Base-by-base conservation (phyloP, 2,888 invertebrate genomes). In the Dioctria rufipes region DNA sequence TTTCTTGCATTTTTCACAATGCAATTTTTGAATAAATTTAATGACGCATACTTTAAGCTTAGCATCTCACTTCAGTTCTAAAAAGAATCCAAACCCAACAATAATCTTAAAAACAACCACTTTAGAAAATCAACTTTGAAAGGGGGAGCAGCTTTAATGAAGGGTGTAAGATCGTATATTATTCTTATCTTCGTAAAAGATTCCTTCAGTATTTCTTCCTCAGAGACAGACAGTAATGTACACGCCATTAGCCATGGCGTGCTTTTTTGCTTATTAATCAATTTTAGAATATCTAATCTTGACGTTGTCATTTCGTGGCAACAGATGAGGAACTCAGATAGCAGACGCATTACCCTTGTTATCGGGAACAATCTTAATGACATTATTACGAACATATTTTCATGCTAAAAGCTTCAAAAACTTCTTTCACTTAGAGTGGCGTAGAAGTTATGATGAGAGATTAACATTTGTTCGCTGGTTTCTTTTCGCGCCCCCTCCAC, bases 351-450 rank as follows among this genome's bases (percentile, higher is more conserved):
- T 71, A 71, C 39, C 39, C 54, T 39, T 39, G 54, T 49, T 71
- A 71, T 71, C 71, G 51, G 37, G 11, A 71, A 37, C 71, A 71
- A 71, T 71, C 71, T 71, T 71, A 71, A 71, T 71, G 54, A 71
- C 51, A 13, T 58, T 13, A 54, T 71, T 71, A 71, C 54, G 71
- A 25, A 71, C 51, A 54, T 71, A 40, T 71, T 71, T 51, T 51
- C 71, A 5, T 71, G 39, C 40, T 71, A 71, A 71, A 43, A 54
- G 37, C 54, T 37, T 37, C 37, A 25, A 46, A 25, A 71, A 40
- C 54, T 71, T 71, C 51, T 37, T 71, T 54, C 43, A 9, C 37
- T 58, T 4, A 13, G 11, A 58, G 25, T 58, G 11, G 11, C 5
- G 67, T 25, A 25, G 25, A 25, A 25, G 25, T 25, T 25, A 25